phyloP scores from a whole-genome alignment of 2,797 vertebrate species.

The Sebastes melanostomus region DNA sequence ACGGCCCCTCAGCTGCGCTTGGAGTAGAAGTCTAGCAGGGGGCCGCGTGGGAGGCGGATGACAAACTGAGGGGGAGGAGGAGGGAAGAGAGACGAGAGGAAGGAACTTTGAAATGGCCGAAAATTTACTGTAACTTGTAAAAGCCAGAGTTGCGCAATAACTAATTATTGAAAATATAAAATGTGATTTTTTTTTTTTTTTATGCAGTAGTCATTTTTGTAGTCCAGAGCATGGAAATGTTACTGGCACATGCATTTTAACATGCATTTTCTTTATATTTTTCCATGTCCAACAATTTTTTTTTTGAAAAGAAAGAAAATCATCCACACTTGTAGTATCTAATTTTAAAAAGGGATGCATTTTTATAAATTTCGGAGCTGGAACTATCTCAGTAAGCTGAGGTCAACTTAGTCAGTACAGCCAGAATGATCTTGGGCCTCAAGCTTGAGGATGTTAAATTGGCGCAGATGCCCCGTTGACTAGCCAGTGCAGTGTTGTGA shows the following conservation, averaged over 20 bases:
- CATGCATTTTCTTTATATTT: slow-evolving; percentile 28
- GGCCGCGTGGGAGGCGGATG: slow-evolving; percentile 81
- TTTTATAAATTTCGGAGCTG: background rate
- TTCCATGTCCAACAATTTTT: slow-evolving; percentile 31
- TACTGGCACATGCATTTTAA: slow-evolving; percentile 55
- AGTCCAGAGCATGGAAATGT: slow-evolving; percentile 47
- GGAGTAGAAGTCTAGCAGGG: slow-evolving; percentile 84
- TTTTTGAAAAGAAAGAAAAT: slow-evolving; percentile 47
- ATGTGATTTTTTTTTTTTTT: background rate
- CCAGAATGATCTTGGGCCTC: background rate
- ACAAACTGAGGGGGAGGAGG: slow-evolving; percentile 72
- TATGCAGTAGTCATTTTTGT: background rate
- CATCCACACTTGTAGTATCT: slow-evolving; percentile 46
- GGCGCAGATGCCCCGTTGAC: background rate
- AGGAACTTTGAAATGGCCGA: slow-evolving; percentile 61
- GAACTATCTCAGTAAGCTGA: background rate
- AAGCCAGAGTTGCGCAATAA: slow-evolving; percentile 10
- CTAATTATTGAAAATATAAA: background rate
- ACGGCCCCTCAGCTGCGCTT: slow-evolving; percentile 88
- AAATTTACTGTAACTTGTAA: slow-evolving; percentile 28
- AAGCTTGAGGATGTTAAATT: background rate
- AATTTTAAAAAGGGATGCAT: background rate
- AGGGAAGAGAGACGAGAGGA: slow-evolving; percentile 66
- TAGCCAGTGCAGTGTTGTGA: background rate
- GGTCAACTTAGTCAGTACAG: background rate